phyloP scores from a whole-genome alignment of 1,140 invertebrate species.

The Paralvinella palmiformis region DNA sequence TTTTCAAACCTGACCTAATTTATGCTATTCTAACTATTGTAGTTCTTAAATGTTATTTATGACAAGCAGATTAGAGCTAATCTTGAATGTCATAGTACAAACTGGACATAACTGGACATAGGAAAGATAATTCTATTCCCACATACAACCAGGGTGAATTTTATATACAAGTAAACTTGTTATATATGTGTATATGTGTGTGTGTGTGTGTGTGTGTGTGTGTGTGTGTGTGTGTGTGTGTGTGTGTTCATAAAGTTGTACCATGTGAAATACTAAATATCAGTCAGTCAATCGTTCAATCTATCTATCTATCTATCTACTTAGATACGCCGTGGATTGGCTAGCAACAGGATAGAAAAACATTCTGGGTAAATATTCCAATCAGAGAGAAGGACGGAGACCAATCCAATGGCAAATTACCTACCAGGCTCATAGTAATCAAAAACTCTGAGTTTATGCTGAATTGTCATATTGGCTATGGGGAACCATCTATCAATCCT shows the following conservation, averaged over 20 bases:
- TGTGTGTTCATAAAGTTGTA: too few relatives aligned
- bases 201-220: neutral
- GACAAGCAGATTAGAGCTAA: too few relatives aligned
- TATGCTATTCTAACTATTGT: neutral
- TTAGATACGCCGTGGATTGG: neutral
- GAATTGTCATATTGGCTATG: constrained; percentile 91
- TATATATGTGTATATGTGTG: neutral
- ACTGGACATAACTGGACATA: too few relatives aligned
- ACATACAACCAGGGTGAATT: too few relatives aligned
- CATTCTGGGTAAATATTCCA: neutral
- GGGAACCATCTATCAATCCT: constrained; percentile 90
- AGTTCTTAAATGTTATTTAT: too few relatives aligned
- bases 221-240: neutral
- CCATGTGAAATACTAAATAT: neutral
- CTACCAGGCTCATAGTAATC: constrained; percentile 94
- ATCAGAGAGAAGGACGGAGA: neutral
- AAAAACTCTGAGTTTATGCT: constrained; percentile 82
- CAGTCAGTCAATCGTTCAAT: neutral
- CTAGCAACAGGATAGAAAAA: neutral
- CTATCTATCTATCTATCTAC: neutral
- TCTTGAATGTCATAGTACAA: too few relatives aligned
- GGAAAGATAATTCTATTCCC: too few relatives aligned
- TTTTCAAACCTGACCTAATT: too few relatives aligned
- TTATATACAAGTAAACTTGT: neutral
- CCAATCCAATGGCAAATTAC: constrained; percentile 14